Conservation (phyloP, 2,888 invertebrate species). For the Apotomis capreana region DNA sequence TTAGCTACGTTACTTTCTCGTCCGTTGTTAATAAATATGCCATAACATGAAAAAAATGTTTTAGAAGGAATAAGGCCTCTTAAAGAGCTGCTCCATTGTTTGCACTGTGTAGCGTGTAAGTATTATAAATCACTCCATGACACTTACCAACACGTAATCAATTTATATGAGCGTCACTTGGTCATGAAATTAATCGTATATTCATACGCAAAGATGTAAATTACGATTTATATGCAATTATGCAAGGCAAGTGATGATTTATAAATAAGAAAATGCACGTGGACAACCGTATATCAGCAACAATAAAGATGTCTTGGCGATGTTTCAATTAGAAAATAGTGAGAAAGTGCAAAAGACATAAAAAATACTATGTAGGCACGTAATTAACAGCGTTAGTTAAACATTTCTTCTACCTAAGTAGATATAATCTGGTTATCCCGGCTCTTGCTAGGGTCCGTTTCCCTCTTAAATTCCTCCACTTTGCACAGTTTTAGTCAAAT, state of each 20-base stretch:
- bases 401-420: too few species aligned
- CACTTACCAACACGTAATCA: slow-evolving; percentile 15
- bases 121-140: slow-evolving; percentile 10
- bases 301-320: neutral
- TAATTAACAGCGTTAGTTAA: too few species aligned
- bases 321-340: neutral
- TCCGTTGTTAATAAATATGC: too few species aligned
- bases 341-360: neutral
- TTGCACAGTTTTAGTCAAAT: neutral
- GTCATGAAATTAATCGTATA: slow-evolving; percentile 17
- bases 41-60: neutral
- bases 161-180: slow-evolving; percentile 14
- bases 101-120: neutral
- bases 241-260: neutral
- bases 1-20: too few species aligned
- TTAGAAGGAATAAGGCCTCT: neutral
- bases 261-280: slow-evolving; percentile 3
- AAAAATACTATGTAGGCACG: too few species aligned
- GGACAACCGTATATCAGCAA: neutral
- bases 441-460: too few species aligned
- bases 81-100: neutral
- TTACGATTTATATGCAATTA: slow-evolving; percentile 12
- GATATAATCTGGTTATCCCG: too few species aligned
- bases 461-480: too few species aligned
- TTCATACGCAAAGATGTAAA: slow-evolving; percentile 15